phyloP scores from a whole-genome alignment of 2,888 invertebrate genomes.

The Microctonus hyperodae region DNA sequence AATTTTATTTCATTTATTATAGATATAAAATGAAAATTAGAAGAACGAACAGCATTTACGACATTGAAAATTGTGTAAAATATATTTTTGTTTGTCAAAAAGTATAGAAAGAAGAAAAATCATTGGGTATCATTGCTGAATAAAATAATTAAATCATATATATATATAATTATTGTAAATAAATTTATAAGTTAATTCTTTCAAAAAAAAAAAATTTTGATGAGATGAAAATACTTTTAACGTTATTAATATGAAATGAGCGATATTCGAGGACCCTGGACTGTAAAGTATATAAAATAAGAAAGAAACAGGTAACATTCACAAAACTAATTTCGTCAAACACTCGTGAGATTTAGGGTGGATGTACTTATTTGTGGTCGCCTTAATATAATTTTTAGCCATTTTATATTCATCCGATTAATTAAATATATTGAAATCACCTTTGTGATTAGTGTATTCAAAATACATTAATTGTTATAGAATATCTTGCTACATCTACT shows the following conservation, averaged over 20 bases:
- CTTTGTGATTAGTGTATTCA: no score
- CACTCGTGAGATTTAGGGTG: no score
- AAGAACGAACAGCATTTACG: constrained; percentile 8
- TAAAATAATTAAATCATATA: constrained; percentile 8
- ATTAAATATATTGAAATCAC: no score
- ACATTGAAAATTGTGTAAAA: not conserved
- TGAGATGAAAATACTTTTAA: not conserved
- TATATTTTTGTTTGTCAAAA: not conserved
- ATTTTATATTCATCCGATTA: no score
- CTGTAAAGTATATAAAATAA: constrained; percentile 28
- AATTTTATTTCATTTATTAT: not conserved
- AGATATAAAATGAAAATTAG: constrained; percentile 4
- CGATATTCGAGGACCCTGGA: constrained; percentile 18
- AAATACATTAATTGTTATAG: no score
- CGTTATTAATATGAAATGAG: not conserved
- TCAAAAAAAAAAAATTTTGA: constrained; percentile 30
- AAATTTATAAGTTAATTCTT: not conserved
- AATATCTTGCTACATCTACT: no score
- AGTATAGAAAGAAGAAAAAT: not conserved
- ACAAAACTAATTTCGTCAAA: constrained; percentile 19
- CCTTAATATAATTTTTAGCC: no score
- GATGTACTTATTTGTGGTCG: no score
- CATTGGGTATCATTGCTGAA: not conserved
- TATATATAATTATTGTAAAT: not conserved
- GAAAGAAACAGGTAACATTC: constrained; percentile 10